Conservation (phyloP, 2,113 vertebrate species). For the Chloropsis hardwickii region DNA sequence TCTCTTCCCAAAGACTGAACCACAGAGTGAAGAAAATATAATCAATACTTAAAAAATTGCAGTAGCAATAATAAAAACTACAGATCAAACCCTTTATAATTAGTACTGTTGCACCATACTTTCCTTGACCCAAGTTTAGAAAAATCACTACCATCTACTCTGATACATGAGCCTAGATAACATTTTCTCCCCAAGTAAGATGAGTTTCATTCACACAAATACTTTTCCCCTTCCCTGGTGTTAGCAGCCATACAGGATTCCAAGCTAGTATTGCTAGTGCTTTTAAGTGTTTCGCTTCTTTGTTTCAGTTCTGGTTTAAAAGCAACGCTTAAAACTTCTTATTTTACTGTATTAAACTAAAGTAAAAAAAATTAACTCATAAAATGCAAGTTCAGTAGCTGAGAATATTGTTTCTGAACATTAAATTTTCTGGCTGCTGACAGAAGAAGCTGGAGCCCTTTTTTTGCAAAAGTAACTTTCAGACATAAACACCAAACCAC, state of each 20-base stretch:
- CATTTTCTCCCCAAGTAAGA: not conserved
- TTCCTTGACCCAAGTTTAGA: not conserved
- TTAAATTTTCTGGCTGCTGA: not conserved
- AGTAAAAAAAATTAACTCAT: not conserved
- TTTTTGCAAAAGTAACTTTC: not conserved
- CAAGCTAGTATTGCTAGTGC: not conserved
- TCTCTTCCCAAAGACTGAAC: not conserved
- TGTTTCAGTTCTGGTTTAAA: not conserved
- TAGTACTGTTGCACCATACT: not conserved
- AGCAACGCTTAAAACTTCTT: not conserved
- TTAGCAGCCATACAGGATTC: not conserved
- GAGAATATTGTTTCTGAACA: not conserved
- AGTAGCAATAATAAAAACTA: not conserved
- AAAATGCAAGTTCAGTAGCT: not conserved
- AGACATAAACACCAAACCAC: not conserved
- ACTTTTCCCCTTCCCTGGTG: not conserved
- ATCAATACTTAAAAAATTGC: not conserved
- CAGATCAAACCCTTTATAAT: not conserved
- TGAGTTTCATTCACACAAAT: not conserved
- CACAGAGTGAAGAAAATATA: not conserved
- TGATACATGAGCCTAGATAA: not conserved
- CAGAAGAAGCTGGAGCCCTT: not conserved
- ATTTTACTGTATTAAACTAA: not conserved
- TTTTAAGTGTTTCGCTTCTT: not conserved
- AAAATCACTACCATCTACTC: not conserved